Conservation (phyloP, 2,113 vertebrate species). For the Anoplopoma fimbria region DNA sequence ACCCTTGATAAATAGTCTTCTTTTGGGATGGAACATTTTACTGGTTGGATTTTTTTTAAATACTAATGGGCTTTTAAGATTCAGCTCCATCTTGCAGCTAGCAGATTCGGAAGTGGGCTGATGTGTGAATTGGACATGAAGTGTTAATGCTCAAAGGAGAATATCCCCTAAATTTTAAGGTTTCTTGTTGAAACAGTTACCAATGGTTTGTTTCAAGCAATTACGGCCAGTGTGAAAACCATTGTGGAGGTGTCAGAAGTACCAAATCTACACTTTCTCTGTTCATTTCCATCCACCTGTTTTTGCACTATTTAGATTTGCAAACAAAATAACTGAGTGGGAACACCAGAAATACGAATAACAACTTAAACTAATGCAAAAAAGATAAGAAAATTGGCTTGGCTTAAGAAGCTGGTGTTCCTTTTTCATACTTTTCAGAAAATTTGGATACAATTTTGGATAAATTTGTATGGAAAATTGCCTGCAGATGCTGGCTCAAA, state of each 20-base stretch:
- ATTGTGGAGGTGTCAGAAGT: neutral
- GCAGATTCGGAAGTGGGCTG: neutral
- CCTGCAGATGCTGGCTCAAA: too few relatives aligned
- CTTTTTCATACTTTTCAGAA: neutral
- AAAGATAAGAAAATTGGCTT: neutral
- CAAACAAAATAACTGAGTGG: neutral
- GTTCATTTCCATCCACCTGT: neutral
- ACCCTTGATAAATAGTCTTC: conserved; percentile 33
- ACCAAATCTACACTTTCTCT: neutral
- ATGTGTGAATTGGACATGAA: conserved; percentile 5
- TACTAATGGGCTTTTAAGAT: neutral
- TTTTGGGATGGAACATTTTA: conserved; percentile 7
- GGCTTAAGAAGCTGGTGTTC: neutral
- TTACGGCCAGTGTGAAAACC: neutral
- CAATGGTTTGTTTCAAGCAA: neutral
- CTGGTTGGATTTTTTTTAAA: neutral
- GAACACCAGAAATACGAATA: neutral
- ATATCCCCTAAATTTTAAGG: neutral
- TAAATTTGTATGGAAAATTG: too few relatives aligned
- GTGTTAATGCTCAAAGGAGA: neutral
- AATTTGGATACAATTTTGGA: too few relatives aligned
- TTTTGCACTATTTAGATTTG: neutral
- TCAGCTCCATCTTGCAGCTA: neutral
- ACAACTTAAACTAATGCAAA: neutral
- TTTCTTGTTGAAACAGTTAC: neutral